Percentiles rank a stretch among this genome's conserved stretches.
These are phyloP conservation scores for Sebastes variabilis DNA, from an alignment of 2,797 vertebrate genomes.

Conservation along the genomic window DNA sequence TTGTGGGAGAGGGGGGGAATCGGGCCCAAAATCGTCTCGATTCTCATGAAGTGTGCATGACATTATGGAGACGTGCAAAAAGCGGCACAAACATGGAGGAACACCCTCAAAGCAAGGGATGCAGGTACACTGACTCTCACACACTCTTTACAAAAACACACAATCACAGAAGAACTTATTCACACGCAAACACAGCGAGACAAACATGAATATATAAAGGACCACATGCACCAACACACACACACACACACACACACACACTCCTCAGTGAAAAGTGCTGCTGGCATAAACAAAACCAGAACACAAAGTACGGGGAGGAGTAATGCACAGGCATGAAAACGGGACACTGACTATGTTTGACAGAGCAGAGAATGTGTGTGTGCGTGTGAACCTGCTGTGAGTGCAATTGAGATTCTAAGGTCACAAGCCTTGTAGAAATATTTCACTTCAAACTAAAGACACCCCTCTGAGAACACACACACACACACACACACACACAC, in stretches of 20 bases:
- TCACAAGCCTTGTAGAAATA: slow-evolving; percentile 60
- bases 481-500: slow-evolving; percentile 6
- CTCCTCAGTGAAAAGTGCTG: slow-evolving; percentile 55
- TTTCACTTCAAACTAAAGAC: slow-evolving; percentile 57
- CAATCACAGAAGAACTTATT: background rate
- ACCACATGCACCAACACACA: background rate
- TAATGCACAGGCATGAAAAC: slow-evolving; percentile 52
- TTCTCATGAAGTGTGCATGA: no score
- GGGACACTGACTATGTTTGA: slow-evolving; percentile 64
- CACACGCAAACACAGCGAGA: background rate
- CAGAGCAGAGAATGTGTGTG: slow-evolving; percentile 36
- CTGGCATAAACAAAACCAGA: slow-evolving; percentile 72
- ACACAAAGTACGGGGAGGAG: slow-evolving; percentile 49
- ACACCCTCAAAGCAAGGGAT: background rate
- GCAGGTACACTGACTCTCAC: background rate
- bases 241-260: slow-evolving; percentile 1
- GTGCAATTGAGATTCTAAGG: slow-evolving; percentile 62
- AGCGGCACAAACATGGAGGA: background rate
- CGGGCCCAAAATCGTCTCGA: no score
- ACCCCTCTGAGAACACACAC: slow-evolving; percentile 43
- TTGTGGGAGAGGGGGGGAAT: no score
- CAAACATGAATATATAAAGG: background rate
- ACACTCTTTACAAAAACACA: background rate
- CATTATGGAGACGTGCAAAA: background rate
- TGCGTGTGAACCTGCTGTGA: slow-evolving; percentile 42